Base-by-base conservation (phyloP, 1,140 invertebrate genomes). In the Ganaspis sp. region DNA sequence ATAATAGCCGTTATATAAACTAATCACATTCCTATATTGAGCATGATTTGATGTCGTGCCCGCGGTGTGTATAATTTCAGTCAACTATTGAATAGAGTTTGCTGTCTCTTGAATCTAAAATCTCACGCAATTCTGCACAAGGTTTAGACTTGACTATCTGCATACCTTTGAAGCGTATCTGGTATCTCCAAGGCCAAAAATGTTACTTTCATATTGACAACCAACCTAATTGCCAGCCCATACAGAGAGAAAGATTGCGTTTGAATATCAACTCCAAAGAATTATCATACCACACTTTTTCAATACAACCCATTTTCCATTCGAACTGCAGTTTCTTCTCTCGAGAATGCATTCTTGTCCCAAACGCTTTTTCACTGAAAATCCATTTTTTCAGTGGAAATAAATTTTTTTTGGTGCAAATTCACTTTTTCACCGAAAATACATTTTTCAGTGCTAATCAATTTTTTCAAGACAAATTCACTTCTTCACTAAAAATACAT, bases 101-200 rank as follows among this genome's bases (percentile, higher is more conserved):
- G 54, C 54, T 58, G 54, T 58, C 54, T 58, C 54, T 58, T 58
- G 54, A 26, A 58, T 58, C 54, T 58, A 58, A 58, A 58, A 58
- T 58, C 54, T 58, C 54, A 58, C 21, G 54, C 54, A 58, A 58
- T 58, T 58, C 54, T 58, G 21, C 26, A 58, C 54, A 58, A 58
- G 54, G 54, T 58, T 58, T 58, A 58, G 54, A 23, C 21, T 58
- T 58, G 23, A 58, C 54, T 58, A 58, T 58, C 54, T 58, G 54
- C 54, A 58, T 58, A 58, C 54, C 54, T 58, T 58, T 58, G 54
- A 58, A 29, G 54, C 54, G 54, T 58, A 26, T 58, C 54, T 58
- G 54, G 54, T 58, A 58, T 58, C 54, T 58, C 54, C 54, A 58
- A 58, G 54, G 54, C 54, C 54, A 58, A 58, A 58, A 58, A 58